A percentile compares a stretch with the other conserved stretches of the same genome.
These are phyloP conservation scores for Brachionichthys hirsutus DNA, from an alignment of 2,113 vertebrate genomes.

Conservation along the genomic window DNA sequence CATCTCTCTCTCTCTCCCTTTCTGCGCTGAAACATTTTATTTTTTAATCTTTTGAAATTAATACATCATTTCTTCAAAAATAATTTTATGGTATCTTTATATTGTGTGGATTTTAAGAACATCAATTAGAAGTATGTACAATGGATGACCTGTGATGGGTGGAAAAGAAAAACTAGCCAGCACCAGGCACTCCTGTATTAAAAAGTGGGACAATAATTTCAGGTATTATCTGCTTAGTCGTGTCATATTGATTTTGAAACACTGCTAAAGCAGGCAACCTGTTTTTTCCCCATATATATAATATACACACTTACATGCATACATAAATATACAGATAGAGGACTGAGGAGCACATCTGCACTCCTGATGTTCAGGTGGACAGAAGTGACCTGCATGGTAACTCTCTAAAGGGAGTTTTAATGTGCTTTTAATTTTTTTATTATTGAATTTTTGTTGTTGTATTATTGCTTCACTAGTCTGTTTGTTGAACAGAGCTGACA, in stretches of 20 bases:
- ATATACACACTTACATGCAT: slow-evolving; percentile 23
- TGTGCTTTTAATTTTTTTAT: slow-evolving; percentile 14
- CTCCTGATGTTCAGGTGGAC: slow-evolving; percentile 52
- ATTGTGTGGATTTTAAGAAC: no score
- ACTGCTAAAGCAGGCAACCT: slow-evolving; percentile 24
- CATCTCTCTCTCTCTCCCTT: no score
- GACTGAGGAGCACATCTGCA: slow-evolving; percentile 44
- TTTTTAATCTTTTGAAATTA: no score
- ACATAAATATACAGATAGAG: slow-evolving; percentile 17
- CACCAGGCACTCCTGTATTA: no score
- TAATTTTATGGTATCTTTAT: no score
- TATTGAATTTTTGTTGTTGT: not conserved
- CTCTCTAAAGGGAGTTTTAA: slow-evolving; percentile 20
- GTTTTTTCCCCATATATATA: slow-evolving; percentile 22
- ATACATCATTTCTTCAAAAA: no score
- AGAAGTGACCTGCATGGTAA: slow-evolving; percentile 13
- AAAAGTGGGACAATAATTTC: not conserved
- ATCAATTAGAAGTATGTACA: no score
- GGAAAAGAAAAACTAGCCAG: no score
- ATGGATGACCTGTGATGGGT: no score
- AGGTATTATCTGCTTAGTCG: slow-evolving; percentile 35
- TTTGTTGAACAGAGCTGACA: slow-evolving; percentile 19
- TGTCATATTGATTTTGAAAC: slow-evolving; percentile 28
- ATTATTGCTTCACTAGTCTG: not conserved
- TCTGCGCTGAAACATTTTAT: no score